These are phyloP conservation scores for Mystacornis crossleyi DNA, from an alignment of 2,113 vertebrate species.

Conservation along the genomic window DNA sequence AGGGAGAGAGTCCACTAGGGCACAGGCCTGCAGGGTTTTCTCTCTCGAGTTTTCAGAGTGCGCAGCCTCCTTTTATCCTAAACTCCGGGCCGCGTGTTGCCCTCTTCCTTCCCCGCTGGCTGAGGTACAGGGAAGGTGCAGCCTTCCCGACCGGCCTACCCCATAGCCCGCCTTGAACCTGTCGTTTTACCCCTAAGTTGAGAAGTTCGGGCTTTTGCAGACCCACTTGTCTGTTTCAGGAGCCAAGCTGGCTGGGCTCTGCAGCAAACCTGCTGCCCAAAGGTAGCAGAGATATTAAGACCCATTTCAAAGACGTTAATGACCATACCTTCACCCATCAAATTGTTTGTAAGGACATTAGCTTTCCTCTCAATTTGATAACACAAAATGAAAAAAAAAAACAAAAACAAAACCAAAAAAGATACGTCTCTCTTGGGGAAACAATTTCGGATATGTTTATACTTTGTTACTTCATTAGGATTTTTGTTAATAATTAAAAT, in stretches of 20 bases:
- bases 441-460: not conserved
- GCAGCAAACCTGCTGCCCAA: not conserved
- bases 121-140: not conserved
- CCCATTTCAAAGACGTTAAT: rapidly evolving
- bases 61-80: rapidly evolving
- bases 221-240: not conserved
- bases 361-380: not conserved
- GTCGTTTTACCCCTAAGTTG: not conserved
- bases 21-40: rapidly evolving
- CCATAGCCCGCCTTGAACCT: not conserved
- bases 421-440: not conserved
- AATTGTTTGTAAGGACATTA: not conserved
- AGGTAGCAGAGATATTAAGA: not conserved
- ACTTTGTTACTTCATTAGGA: not conserved
- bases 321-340: not conserved
- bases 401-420: no score
- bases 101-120: not conserved
- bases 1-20: not conserved
- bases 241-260: not conserved
- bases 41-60: not conserved
- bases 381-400: not conserved
- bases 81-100: rapidly evolving
- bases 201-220: not conserved
- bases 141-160: rapidly evolving
- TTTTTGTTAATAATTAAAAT: not conserved